Evolutionary conservation across 2,797 vertebrate species (phyloP), one percentile per base, ranked within the genome.

Genomic region (Molossus alvarezi): DNA sequence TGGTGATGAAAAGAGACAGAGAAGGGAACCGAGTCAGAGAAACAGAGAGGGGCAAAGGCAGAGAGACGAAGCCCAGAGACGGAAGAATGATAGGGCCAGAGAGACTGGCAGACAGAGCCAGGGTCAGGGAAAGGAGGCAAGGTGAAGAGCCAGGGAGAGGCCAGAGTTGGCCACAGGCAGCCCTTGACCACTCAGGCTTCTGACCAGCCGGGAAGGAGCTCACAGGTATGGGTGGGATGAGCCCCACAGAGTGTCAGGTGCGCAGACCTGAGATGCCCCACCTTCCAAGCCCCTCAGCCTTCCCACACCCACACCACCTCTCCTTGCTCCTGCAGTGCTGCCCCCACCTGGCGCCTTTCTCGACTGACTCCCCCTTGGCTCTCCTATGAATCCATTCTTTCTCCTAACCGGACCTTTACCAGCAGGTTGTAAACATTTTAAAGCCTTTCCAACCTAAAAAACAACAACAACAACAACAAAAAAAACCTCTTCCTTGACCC

Each of bases 381-480:
- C 17, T 85, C 73, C 58, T 65, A 7, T 6, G 45, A 29, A 23
- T 62, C 51, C 33, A 25, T 41, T 20, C 62, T 65, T 33, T 72
- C 72, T 71, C 64, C 76, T 51, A 72, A 80, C 17, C n/a, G 33
- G 48, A 62, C 14, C 13, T 55, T 95, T 84, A 14, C n/a, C 15
- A 84, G 76, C 17, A 75, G 45, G 33, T 48, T 81, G 90, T 84
- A 60, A 92, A 71, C 9, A 92, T 79, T 58, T n/a, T 33, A 69
- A 82, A 41, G 23, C 33, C 51, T 62, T 94, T 73, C 51, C 18
- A 4, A 37, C 65, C 64, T 25, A 17, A 33, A 64, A 13, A 45
- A 86, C n/a, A n/a, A n/a, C n/a, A n/a, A n/a, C n/a, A n/a, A 1
- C 29, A 45, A 15, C 33, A 45, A 11, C 25, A 5, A 55, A 41